Base-by-base conservation (phyloP, 2,888 invertebrate species). In the Elegia similella region DNA sequence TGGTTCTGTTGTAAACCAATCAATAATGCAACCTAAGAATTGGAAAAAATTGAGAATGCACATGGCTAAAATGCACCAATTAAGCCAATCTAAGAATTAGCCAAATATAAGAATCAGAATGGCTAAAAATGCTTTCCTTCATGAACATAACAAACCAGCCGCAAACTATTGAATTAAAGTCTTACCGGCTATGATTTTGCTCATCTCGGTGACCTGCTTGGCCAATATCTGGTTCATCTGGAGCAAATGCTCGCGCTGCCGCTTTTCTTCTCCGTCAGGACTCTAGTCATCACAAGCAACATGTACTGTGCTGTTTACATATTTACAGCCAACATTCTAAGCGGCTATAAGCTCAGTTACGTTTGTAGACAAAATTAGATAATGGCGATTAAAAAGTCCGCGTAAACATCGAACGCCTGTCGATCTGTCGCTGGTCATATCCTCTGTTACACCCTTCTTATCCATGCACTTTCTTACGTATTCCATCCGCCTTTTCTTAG, bases 141-240 rank as follows among this genome's bases (percentile, higher is more conserved):
- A 12, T n/a, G 17, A 50, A 34, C 7, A 17, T 2, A 12, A 50
- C 6, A 34, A 38, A 50, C 17, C 34, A 50, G 12, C 38, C 5
- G 10, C 16, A 0, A 12, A 50, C 30, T 34, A 34, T 34, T n/a
- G 7, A 66, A 68, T 69, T 23, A 5, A 56, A 61, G 64, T 89
- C 94, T 93, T 93, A 98, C 98, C 98, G 88, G 98, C 98, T 72
- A 98, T 97, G 81, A 97, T 96, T 93, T 97, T 97, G 92, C 97
- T 98, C 93, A 97, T 97, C 89, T 97, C 96, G 93, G 97, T 98
- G 72, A 98, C 98, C 92, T 97, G 96, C 83, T 96, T 96, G 61
- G 98, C 98, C 71, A 98, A 92, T 72, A 97, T 96, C 89, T 98
- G 98, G 92, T 97, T 97, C 73, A 98, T 93, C 80, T 97, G 97